phyloP scores from a whole-genome alignment of 2,797 vertebrate species.

The Siniperca undulata region DNA sequence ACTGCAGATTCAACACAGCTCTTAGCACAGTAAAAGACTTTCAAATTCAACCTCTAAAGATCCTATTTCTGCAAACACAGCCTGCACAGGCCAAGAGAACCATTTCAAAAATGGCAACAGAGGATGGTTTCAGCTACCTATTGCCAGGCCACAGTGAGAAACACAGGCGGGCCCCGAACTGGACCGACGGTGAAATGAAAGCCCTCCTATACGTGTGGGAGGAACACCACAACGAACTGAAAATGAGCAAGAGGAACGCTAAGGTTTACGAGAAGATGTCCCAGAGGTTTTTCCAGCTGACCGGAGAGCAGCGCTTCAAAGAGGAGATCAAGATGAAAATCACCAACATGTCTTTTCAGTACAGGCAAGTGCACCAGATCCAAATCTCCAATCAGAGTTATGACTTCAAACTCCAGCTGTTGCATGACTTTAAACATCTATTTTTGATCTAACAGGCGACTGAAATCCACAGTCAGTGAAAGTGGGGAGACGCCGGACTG shows the following conservation, averaged over 20 bases:
- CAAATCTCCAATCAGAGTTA: background rate
- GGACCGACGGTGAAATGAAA: constrained; percentile 99
- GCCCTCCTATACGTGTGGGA: constrained; percentile 98
- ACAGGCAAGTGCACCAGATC: constrained; percentile 89
- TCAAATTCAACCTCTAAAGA: constrained; percentile 71
- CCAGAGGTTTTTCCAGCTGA: constrained; percentile 96
- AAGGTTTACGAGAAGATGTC: constrained; percentile 99
- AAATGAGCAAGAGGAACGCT: constrained; percentile 98
- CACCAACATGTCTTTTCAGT: constrained; percentile 99
- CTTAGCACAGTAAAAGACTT: constrained; percentile 76
- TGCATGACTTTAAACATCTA: constrained; percentile 31
- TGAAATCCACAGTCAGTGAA: constrained; percentile 91
- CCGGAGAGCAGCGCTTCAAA: constrained; percentile 95
- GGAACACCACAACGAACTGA: constrained; percentile 96
- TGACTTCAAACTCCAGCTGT: constrained; percentile 32
- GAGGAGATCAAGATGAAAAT: constrained; percentile 99
- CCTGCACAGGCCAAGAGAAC: constrained; percentile 49
- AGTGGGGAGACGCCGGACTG: constrained; percentile 90
- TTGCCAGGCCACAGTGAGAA: constrained; percentile 92
- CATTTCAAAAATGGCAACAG: constrained; percentile 90
- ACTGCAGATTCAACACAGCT: constrained; percentile 66
- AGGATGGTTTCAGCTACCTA: constrained; percentile 92
- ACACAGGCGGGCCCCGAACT: constrained; percentile 97
- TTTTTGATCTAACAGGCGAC: constrained; percentile 86
- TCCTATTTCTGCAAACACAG: constrained; percentile 59